These are phyloP conservation scores for Acanthurus leucopareius DNA, from an alignment of 2,797 vertebrate species.

Conservation along the genomic window DNA sequence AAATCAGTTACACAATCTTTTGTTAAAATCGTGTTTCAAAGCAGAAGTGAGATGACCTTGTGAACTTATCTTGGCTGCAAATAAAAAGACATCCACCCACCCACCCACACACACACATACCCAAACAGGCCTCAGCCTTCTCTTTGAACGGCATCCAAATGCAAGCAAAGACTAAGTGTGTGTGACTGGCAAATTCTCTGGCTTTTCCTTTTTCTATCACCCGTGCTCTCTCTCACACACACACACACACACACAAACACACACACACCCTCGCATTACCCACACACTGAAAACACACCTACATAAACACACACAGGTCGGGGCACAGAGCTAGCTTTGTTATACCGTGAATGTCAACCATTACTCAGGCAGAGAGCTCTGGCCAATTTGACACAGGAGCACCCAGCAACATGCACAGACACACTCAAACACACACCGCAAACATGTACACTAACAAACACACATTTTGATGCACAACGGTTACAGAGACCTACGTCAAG, in stretches of 20 bases:
- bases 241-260: neutral
- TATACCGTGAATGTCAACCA: slow-evolving; percentile 75
- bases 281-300: slow-evolving; percentile 30
- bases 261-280: slow-evolving; percentile 21
- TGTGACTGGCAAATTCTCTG: slow-evolving; percentile 60
- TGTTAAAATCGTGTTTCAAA: slow-evolving; percentile 58
- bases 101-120: slow-evolving; percentile 38
- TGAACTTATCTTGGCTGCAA: slow-evolving; percentile 60
- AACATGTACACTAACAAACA: no score
- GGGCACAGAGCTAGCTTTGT: slow-evolving; percentile 79
- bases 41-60: slow-evolving; percentile 59
- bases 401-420: slow-evolving; percentile 51
- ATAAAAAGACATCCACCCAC: slow-evolving; percentile 63
- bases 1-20: slow-evolving; percentile 54
- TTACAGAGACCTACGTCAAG: no score
- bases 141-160: slow-evolving; percentile 64
- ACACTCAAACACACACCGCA: slow-evolving; percentile 38
- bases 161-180: slow-evolving; percentile 61
- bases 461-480: no score
- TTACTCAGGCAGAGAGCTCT: slow-evolving; percentile 61
- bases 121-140: slow-evolving; percentile 55
- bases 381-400: slow-evolving; percentile 65
- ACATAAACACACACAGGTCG: slow-evolving; percentile 54
- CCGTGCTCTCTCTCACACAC: slow-evolving; percentile 3
- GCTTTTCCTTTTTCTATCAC: slow-evolving; percentile 46